phyloP scores from a whole-genome alignment of 1,140 invertebrate genomes.

The Elymnias hypermnestra region DNA sequence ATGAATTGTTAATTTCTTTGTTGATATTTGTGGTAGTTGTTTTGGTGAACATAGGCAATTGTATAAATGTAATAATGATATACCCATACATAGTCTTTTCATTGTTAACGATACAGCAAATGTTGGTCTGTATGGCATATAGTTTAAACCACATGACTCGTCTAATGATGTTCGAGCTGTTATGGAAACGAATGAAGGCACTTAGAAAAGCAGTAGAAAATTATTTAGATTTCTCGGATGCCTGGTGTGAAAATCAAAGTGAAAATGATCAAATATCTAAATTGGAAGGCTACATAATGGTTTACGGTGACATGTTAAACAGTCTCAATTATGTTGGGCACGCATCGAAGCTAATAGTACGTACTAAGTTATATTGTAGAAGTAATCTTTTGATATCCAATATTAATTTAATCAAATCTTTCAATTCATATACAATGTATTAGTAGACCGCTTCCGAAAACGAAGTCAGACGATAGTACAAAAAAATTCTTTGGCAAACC shows the following conservation, averaged over 20 bases:
- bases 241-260: not conserved
- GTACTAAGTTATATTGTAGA: no score
- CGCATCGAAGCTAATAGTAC: constrained; percentile 8
- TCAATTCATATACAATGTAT: no score
- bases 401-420: no score
- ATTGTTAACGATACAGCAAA: not conserved
- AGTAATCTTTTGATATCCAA: no score
- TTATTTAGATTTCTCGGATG: not conserved
- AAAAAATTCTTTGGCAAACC: no score
- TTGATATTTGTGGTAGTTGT: not conserved
- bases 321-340: constrained; percentile 5
- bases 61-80: no score
- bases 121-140: not conserved
- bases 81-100: not conserved
- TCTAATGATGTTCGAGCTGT: constrained; percentile 13
- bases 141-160: constrained; percentile 6
- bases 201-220: constrained; percentile 1
- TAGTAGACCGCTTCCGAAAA: no score
- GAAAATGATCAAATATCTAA: not conserved
- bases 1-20: not conserved
- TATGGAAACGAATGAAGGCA: constrained; percentile 10
- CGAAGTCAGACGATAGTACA: no score
- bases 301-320: constrained; percentile 3
- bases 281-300: not conserved
- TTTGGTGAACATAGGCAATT: no score